A percentile compares a stretch with the other conserved stretches of the same genome.
Evolutionary conservation across 2,797 vertebrate genomes (phyloP).

Genomic region (Hylomyscus alleni): DNA sequence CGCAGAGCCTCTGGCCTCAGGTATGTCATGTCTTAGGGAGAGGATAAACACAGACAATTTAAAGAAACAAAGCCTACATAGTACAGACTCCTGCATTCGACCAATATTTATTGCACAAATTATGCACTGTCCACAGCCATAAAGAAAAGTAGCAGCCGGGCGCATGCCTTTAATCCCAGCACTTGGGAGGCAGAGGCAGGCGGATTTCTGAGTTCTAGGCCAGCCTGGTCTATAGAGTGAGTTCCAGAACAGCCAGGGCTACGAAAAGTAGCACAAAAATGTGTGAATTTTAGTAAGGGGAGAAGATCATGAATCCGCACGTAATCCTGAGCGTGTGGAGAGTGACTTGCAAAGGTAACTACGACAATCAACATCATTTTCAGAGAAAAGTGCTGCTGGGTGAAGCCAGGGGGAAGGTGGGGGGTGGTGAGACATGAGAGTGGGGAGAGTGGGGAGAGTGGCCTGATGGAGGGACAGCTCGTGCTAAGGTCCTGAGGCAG

Average conservation of each 20-base stretch:
- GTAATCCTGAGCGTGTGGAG: neutral
- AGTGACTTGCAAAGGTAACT: neutral
- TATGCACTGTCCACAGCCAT: neutral
- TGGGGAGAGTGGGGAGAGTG: neutral
- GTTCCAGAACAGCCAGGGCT: no score
- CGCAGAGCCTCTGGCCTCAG: neutral
- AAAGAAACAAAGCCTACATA: neutral
- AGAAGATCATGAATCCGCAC: neutral
- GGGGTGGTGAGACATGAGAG: fast-evolving
- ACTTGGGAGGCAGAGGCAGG: no score
- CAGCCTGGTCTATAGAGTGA: no score
- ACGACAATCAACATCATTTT: neutral
- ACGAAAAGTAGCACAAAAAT: neutral
- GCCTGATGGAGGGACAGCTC: neutral
- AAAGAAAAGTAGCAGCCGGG: neutral
- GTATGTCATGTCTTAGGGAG: neutral
- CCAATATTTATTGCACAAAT: neutral
- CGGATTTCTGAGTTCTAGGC: no score
- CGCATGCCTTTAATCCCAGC: no score
- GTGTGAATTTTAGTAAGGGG: neutral
- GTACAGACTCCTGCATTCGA: neutral
- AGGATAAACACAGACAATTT: neutral
- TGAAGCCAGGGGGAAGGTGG: neutral
- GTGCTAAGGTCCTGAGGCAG: neutral
- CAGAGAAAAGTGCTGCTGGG: neutral